Conservation (phyloP, 2,113 vertebrate genomes). For the Amphiprion percula region DNA sequence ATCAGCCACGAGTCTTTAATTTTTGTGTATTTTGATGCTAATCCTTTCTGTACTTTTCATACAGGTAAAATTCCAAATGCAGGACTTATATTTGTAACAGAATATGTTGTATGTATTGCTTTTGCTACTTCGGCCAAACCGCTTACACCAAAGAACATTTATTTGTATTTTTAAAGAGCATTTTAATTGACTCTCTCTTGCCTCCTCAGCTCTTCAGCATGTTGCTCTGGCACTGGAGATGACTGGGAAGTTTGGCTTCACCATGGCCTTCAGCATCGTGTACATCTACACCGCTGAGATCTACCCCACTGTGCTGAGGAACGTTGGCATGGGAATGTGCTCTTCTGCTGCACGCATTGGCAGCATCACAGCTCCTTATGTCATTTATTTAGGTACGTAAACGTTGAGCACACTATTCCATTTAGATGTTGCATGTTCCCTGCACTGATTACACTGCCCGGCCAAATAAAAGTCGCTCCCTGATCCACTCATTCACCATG, state of each 20-base stretch:
- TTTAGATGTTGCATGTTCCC: background rate
- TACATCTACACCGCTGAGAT: conserved; percentile 96
- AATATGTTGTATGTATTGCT: too few relatives aligned
- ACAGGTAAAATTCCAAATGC: too few relatives aligned
- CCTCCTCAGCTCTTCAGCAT: conserved; percentile 78
- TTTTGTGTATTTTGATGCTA: too few relatives aligned
- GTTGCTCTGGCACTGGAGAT: conserved; percentile 89
- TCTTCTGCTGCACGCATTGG: conserved; percentile 93
- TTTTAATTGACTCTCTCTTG: background rate
- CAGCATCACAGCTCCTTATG: conserved; percentile 94
- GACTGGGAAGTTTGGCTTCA: conserved; percentile 94
- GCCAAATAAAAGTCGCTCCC: background rate
- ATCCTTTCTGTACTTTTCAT: too few relatives aligned
- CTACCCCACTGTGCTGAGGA: conserved; percentile 94
- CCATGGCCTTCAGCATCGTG: conserved; percentile 91
- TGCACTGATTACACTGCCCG: background rate
- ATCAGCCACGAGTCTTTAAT: too few relatives aligned
- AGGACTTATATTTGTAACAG: too few relatives aligned
- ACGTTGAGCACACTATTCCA: background rate
- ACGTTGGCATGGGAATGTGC: conserved; percentile 95
- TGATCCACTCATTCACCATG: too few relatives aligned
- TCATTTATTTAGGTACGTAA: conserved; percentile 89
- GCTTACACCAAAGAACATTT: too few relatives aligned
- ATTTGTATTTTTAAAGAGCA: too few relatives aligned
- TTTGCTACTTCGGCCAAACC: too few relatives aligned